phyloP scores from a whole-genome alignment of 1,140 invertebrate genomes.

The Caerostris darwini region DNA sequence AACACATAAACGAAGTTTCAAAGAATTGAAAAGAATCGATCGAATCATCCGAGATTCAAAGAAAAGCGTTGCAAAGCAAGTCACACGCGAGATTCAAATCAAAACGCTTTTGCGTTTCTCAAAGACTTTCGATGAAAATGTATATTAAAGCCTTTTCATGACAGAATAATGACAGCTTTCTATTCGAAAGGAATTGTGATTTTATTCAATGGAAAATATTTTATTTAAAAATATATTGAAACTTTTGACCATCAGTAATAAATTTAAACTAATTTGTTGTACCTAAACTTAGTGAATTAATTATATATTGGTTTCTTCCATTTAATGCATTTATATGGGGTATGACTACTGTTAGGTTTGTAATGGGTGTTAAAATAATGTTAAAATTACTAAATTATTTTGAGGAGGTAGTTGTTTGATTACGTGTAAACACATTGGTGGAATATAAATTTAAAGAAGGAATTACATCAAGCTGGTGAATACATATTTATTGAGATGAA shows the following conservation, averaged over 20 bases:
- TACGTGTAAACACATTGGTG: too few relatives aligned
- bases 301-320: too few relatives aligned
- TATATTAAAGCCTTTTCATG: background rate
- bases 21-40: background rate
- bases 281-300: too few relatives aligned
- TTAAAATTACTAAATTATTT: too few relatives aligned
- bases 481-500: background rate
- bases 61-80: background rate
- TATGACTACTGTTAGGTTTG: too few relatives aligned
- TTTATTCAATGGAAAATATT: background rate
- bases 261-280: too few relatives aligned
- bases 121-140: slow-evolving; percentile 10
- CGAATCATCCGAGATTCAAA: background rate
- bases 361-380: too few relatives aligned
- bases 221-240: background rate
- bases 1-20: background rate
- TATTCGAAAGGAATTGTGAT: background rate
- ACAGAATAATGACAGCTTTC: slow-evolving; percentile 22
- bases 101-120: background rate
- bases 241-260: background rate
- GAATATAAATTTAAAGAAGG: background rate
- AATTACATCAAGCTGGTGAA: background rate
- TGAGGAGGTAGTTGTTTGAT: too few relatives aligned
- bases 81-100: slow-evolving; percentile 1
- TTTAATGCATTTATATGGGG: too few relatives aligned